Percentiles rank a stretch among this genome's conserved stretches.
phyloP scores from a whole-genome alignment of 2,797 vertebrate species.

The Pseudotriccus pelzelni region DNA sequence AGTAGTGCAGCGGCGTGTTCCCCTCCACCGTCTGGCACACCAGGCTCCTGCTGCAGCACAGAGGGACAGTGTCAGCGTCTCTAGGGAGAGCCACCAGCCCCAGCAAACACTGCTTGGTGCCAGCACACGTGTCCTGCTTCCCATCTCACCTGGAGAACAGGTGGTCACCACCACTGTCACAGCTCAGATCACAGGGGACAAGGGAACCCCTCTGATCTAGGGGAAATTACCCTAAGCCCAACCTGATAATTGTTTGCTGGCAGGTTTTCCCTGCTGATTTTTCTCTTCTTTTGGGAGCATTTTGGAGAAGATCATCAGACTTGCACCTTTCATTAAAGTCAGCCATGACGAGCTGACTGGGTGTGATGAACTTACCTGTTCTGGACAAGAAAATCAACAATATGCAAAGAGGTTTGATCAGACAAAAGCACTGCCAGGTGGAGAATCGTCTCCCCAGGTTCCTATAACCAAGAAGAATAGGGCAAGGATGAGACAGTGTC shows the following conservation, averaged over 20 bases:
- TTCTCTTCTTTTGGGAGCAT: not conserved
- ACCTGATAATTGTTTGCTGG: not conserved
- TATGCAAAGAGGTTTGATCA: constrained; percentile 84
- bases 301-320: not conserved
- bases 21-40: constrained; percentile 74
- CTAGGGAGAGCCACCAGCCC: not conserved
- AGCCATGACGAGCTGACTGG: not conserved
- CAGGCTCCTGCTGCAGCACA: constrained; percentile 75
- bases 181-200: not conserved
- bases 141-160: not conserved
- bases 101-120: not conserved
- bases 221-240: not conserved
- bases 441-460: constrained; percentile 83
- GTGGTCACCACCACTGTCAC: not conserved
- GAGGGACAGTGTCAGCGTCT: not conserved
- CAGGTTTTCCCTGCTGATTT: not conserved
- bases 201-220: not conserved
- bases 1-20: constrained; percentile 85
- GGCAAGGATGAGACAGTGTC: not conserved
- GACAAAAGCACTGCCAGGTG: constrained; percentile 83
- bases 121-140: not conserved
- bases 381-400: constrained; percentile 86
- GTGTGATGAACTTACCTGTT: constrained; percentile 72
- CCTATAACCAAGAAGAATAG: constrained; percentile 67
- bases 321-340: not conserved